Conservation (phyloP, 2,797 vertebrate species). For the Nyctibius grandis region DNA sequence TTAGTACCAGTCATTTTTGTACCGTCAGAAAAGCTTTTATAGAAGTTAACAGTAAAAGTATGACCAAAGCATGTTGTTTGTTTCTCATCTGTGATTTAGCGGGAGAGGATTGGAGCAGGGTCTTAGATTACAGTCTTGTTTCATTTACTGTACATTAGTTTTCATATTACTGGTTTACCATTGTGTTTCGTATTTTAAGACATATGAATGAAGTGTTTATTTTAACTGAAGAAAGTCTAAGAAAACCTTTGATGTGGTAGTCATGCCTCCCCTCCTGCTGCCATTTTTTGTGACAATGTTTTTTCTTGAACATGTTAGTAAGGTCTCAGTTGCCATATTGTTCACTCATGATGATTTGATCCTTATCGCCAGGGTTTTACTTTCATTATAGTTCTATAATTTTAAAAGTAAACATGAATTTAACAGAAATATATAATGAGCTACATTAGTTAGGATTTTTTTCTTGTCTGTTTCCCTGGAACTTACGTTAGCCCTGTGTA, state of each 20-base stretch:
- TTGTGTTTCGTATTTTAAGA: not conserved
- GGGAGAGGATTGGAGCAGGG: not conserved
- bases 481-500: accelerated
- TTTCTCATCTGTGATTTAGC: not conserved
- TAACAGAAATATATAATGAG: not conserved
- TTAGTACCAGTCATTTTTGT: not conserved
- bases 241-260: not conserved
- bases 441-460: not conserved
- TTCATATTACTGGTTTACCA: not conserved
- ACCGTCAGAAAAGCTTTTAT: not conserved
- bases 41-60: not conserved
- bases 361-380: not conserved
- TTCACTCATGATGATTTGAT: not conserved
- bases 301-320: not conserved
- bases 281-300: not conserved
- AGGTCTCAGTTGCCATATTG: not conserved
- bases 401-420: not conserved
- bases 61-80: not conserved
- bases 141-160: not conserved
- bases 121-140: not conserved
- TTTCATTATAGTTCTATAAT: not conserved
- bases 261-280: not conserved
- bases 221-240: not conserved
- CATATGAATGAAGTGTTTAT: not conserved
- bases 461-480: not conserved